Evolutionary conservation across 2,113 vertebrate genomes (phyloP).

Genomic region (Lepisosteus oculatus): DNA sequence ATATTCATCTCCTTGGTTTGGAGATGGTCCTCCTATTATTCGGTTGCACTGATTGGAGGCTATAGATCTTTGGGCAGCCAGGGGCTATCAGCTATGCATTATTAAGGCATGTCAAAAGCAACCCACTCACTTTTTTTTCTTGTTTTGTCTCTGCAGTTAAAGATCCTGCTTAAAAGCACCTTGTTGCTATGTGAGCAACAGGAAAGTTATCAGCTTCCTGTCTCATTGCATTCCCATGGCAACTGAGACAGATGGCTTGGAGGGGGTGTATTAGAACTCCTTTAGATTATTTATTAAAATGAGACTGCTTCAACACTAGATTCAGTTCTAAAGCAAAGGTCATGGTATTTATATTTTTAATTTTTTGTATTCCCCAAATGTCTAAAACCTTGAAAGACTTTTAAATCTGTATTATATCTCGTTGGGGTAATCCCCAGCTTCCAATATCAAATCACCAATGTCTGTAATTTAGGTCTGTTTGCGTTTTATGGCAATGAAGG

Average conservation of each 20-base stretch:
- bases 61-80: neutral
- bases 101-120: conserved; percentile 11
- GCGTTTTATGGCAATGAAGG: neutral
- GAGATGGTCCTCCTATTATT: neutral
- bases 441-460: neutral
- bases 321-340: neutral
- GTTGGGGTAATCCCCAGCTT: conserved; percentile 30
- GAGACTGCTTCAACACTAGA: neutral
- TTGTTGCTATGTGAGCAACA: conserved; percentile 49
- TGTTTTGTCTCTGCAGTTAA: conserved; percentile 21
- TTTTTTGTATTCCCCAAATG: conserved; percentile 5
- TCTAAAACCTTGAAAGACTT: neutral
- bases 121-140: neutral
- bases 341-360: neutral
- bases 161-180: conserved; percentile 28
- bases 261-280: conserved; percentile 22
- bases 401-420: conserved; percentile 20
- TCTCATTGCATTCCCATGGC: conserved; percentile 49
- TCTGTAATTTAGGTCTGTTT: neutral
- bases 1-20: conserved; percentile 22
- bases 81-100: neutral
- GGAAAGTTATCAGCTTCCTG: conserved; percentile 10
- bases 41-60: neutral
- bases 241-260: conserved; percentile 40
- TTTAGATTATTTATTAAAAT: conserved; percentile 18